Base-by-base conservation (phyloP, 2,113 vertebrate species). In the Todiramphus saurophagus region DNA sequence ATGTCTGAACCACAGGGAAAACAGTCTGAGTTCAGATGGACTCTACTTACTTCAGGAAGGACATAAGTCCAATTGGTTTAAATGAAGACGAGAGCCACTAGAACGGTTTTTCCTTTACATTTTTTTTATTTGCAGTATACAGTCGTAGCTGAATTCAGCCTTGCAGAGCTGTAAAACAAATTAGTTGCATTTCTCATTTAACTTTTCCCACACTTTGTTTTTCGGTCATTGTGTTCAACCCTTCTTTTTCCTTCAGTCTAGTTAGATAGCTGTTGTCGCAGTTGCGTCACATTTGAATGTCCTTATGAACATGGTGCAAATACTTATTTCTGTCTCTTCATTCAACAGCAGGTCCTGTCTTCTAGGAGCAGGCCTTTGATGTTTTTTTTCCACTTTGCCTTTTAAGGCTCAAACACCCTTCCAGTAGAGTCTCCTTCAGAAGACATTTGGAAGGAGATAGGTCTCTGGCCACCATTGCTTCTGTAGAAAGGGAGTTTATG, bases 11-110 rank as follows among this genome's bases (percentile, higher is more conserved):
- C 12, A 5, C 0, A 7, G 73, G 76, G 62, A 83, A 63, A 75
- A 60, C 56, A 56, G 48, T 24, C 25, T 24, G 48, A 18, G 24
- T 33, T 75, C 39, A 87, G 68, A 30, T 39, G 90, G 72, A 23
- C 79, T 74, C 56, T 39, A 50, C 85, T 69, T 37, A 8, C 63
- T 94, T 70, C 72, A 93, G 67, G 79, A 90, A 88, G 88, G 92
- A 84, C 3, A 0, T 17, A 20, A 0, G 0, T 66, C 83, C 64
- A 77, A 2, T 68, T 90, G 88, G 14, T 62, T 60, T 41, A 58
- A 48, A 0, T 62, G 60, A 56, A 70, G 72, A 0, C 0, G 81
- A 78, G 92, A 87, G 48, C 24, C 28, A 19, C 50, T 53, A 27
- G 56, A 50, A 35, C 37, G 50, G 24, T 51, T 53, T 48, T 74